Evolutionary conservation across 2,888 invertebrate genomes (phyloP).

Genomic region (Tryphoninae sp.): DNA sequence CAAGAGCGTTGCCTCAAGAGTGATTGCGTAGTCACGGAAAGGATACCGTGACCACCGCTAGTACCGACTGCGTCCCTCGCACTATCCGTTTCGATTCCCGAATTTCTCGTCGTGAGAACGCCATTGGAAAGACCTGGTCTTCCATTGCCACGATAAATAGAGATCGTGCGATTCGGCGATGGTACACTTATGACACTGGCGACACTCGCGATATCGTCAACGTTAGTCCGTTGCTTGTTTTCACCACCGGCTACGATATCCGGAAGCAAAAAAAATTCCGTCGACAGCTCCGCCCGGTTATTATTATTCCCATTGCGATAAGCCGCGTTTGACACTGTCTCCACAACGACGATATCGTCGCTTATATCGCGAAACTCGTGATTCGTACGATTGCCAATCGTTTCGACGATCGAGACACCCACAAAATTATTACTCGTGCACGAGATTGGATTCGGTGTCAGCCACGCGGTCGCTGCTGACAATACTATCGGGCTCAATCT

Average conservation of each 20-base stretch:
- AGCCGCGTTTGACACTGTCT: conserved; percentile 77
- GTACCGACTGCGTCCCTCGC: conserved; percentile 62
- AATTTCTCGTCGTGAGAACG: conserved; percentile 74
- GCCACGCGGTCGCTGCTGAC: conserved; percentile 79
- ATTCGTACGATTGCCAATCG: conserved; percentile 75
- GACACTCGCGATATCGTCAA: conserved; percentile 70
- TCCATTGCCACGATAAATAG: conserved; percentile 72
- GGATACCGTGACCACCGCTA: conserved; percentile 72
- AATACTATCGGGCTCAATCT: conserved; percentile 78
- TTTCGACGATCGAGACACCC: conserved; percentile 69
- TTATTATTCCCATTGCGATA: conserved; percentile 63
- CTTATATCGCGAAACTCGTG: conserved; percentile 25
- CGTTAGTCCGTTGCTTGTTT: conserved; percentile 36
- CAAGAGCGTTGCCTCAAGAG: conserved; percentile 90
- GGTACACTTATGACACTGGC: conserved; percentile 80
- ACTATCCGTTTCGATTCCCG: conserved; percentile 60
- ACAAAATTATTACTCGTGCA: conserved; percentile 59
- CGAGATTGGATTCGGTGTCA: conserved; percentile 79
- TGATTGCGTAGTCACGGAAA: conserved; percentile 76
- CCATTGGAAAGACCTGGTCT: conserved; percentile 64
- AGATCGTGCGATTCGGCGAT: conserved; percentile 76
- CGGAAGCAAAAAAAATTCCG: conserved; percentile 91
- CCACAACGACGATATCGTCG: conserved; percentile 68
- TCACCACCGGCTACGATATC: conserved; percentile 77
- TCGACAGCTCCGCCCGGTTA: conserved; percentile 88